These are phyloP conservation scores for Zootoca vivipara DNA, from an alignment of 2,113 vertebrate genomes.

Conservation along the genomic window DNA sequence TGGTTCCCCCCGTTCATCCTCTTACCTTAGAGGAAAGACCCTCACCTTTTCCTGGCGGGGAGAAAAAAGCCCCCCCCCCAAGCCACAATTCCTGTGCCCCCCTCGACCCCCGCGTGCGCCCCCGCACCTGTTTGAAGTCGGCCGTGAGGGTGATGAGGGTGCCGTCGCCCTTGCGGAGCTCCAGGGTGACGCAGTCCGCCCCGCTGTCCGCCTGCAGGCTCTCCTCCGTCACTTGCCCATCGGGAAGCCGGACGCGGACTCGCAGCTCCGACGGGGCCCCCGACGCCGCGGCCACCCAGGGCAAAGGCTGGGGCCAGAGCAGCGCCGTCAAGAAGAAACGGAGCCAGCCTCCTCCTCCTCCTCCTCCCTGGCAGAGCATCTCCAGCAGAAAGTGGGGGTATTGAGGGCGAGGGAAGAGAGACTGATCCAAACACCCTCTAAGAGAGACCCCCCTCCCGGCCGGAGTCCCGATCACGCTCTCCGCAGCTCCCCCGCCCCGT, in stretches of 20 bases:
- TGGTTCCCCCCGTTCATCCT: too few relatives aligned
- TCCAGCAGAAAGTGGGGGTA: conserved; percentile 16
- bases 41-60: too few relatives aligned
- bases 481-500: background rate
- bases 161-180: conserved; percentile 90
- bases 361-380: conserved; percentile 1
- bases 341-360: conserved; percentile 9
- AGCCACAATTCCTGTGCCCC: background rate
- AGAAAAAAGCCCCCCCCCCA: background rate
- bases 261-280: conserved; percentile 80
- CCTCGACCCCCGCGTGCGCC: background rate
- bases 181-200: conserved; percentile 86
- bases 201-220: conserved; percentile 91
- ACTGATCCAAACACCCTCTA: too few relatives aligned
- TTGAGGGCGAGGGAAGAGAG: background rate
- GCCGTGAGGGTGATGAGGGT: conserved; percentile 89
- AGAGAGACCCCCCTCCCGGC: too few relatives aligned
- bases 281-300: conserved; percentile 12
- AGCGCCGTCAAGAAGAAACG: conserved; percentile 40
- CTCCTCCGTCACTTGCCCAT: conserved; percentile 91
- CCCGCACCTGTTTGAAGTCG: conserved; percentile 92
- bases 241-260: conserved; percentile 88
- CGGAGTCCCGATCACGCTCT: too few relatives aligned
- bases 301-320: conserved; percentile 45
- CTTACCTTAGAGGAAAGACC: background rate